Conservation (phyloP, 2,113 vertebrate genomes). For the Cochlearius cochlearius region DNA sequence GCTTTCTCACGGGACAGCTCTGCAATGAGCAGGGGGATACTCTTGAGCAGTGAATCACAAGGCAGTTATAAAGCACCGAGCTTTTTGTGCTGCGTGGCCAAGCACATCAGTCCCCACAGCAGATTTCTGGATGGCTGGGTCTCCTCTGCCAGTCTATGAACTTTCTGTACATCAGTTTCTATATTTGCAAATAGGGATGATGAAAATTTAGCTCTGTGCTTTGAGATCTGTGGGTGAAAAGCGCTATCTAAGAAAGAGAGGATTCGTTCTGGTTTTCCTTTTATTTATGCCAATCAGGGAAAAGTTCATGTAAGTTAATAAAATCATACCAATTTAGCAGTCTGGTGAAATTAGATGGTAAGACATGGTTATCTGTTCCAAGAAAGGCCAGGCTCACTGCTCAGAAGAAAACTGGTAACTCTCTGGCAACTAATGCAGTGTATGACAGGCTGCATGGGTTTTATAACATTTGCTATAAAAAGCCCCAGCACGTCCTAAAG, state of each 20-base stretch:
- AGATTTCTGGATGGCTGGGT: background rate
- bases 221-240: background rate
- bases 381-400: background rate
- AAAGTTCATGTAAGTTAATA: background rate
- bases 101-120: background rate
- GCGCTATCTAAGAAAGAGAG: background rate
- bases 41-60: background rate
- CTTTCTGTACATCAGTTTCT: background rate
- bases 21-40: background rate
- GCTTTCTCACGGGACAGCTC: background rate
- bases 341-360: background rate
- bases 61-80: background rate
- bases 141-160: background rate
- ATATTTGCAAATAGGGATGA: background rate
- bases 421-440: background rate
- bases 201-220: background rate
- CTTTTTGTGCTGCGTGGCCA: background rate
- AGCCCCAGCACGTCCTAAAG: background rate
- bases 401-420: background rate
- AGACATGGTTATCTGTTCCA: background rate
- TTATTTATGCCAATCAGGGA: background rate
- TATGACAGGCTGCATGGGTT: background rate
- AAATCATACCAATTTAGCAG: background rate
- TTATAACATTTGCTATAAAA: slow-evolving; percentile 23
- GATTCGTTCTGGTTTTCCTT: background rate